Base-by-base conservation (phyloP, 2,888 invertebrate species). In the Plagodis dolabraria region DNA sequence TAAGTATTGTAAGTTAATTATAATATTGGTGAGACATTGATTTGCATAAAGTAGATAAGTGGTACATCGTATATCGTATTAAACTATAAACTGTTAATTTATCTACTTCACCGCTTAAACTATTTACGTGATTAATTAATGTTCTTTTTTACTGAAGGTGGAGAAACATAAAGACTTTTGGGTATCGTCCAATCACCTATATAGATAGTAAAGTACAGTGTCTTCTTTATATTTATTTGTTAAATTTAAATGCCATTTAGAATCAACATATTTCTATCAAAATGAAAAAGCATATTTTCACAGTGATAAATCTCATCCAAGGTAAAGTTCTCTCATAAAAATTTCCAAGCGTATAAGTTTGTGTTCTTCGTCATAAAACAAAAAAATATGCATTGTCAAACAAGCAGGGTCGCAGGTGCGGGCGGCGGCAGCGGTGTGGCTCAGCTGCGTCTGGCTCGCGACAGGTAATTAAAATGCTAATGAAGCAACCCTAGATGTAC, bases 401-500 rank as follows among this genome's bases (percentile, higher is more conserved):
- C 68, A 75, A 74, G 46, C 40, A 22, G 48, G 59, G 64, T 55
- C 75, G 71, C 82, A 85, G 83, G 80, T 83, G 83, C 53, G 51
- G 68, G 62, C 60, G 62, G 56, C 40, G 40, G 36, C 40, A 10
- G 40, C 40, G 8, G 40, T 40, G 40, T 5, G 60, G 65, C 51
- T 59, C 69, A 68, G 72, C 69, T 71, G 74, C 67, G 74, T 69
- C 76, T 73, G 76, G 73, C 75, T 63, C 71, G 64, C 69, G 83
- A 82, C 89, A 88, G 86, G 80, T 90, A 87, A 92, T 92, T 91
- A 90, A 89, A 85, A 90, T 90, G 91, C 80, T 86, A 91, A 91
- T 89, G 83, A 88, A 42, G 12, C 56, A 55, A 56, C 60, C 60
- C 53, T 59, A 50, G 47, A 53, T 33, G 44, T 48, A 38, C 47